A percentile compares a stretch with the other conserved stretches of the same genome.
Conservation (phyloP, 2,888 invertebrate genomes). For the Agrotis ipsilon region DNA sequence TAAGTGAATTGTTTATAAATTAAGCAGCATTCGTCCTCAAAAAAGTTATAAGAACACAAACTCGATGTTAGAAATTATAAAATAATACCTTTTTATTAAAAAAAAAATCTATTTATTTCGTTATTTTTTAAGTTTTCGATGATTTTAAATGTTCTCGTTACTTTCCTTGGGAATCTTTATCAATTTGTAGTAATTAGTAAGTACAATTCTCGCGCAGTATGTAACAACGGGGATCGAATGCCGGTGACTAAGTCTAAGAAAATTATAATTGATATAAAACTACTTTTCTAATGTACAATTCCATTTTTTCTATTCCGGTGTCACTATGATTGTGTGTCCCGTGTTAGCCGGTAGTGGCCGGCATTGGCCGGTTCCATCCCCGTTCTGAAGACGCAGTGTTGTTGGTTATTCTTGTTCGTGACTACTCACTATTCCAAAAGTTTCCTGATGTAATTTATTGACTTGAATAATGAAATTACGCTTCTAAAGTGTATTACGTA, state of each 20-base stretch:
- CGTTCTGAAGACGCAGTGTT: conserved; percentile 71
- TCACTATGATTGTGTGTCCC: conserved; percentile 55
- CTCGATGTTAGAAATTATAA: conserved; percentile 71
- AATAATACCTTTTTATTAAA: conserved; percentile 73
- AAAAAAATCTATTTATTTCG: conserved; percentile 89
- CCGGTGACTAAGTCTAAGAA: conserved; percentile 57
- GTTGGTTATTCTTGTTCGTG: conserved; percentile 79
- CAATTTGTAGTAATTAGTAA: conserved; percentile 84
- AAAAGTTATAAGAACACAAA: conserved; percentile 72
- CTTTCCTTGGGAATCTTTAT: conserved; percentile 90
- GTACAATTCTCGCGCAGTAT: conserved; percentile 78
- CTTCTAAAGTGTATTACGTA: conserved; percentile 90
- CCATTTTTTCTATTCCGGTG: conserved; percentile 85
- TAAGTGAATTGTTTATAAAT: conserved; percentile 32
- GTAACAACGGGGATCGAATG: conserved; percentile 75
- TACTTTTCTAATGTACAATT: conserved; percentile 86
- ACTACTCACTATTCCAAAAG: conserved; percentile 84
- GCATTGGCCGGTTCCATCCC: conserved; percentile 71
- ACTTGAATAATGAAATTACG: conserved; percentile 88
- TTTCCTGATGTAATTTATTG: conserved; percentile 89
- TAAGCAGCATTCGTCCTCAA: conserved; percentile 52
- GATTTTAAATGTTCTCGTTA: conserved; percentile 90
- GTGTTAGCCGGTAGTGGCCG: conserved; percentile 48
- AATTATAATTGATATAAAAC: conserved; percentile 59
- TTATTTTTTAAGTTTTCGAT: conserved; percentile 90